phyloP scores from a whole-genome alignment of 1,140 invertebrate species.

The Apis dorsata region DNA sequence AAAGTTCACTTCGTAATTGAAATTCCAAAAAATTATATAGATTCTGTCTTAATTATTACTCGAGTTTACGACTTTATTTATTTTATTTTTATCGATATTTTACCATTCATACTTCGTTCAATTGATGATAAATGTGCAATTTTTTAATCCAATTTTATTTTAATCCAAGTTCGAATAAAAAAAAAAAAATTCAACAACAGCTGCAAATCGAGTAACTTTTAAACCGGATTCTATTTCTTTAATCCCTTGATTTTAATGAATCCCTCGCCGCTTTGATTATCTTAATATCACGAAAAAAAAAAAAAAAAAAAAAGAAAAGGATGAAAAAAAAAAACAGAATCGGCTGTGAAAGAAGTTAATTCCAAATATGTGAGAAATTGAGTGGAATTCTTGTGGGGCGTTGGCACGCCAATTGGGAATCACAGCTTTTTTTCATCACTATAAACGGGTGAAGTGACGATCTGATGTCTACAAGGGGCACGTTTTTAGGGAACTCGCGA shows the following conservation, averaged over 20 bases:
- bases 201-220: too few species aligned
- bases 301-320: background rate
- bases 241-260: too few species aligned
- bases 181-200: too few species aligned
- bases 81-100: too few species aligned
- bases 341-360: conserved; percentile 11
- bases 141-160: too few species aligned
- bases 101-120: too few species aligned
- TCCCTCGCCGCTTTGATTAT: background rate
- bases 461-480: conserved; percentile 17
- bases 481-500: conserved; percentile 65
- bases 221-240: too few species aligned
- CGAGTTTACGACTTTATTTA: too few species aligned
- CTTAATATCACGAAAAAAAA: background rate
- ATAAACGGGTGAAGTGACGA: too few species aligned
- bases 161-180: too few species aligned
- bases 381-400: background rate
- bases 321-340: background rate
- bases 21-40: background rate
- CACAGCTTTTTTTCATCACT: conserved; percentile 14
- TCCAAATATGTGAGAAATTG: background rate
- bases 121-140: too few species aligned
- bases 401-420: conserved; percentile 11
- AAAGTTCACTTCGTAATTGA: background rate
- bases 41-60: too few species aligned